Evolutionary conservation across 2,888 invertebrate genomes (phyloP).

Genomic region (Aromia moschata): DNA sequence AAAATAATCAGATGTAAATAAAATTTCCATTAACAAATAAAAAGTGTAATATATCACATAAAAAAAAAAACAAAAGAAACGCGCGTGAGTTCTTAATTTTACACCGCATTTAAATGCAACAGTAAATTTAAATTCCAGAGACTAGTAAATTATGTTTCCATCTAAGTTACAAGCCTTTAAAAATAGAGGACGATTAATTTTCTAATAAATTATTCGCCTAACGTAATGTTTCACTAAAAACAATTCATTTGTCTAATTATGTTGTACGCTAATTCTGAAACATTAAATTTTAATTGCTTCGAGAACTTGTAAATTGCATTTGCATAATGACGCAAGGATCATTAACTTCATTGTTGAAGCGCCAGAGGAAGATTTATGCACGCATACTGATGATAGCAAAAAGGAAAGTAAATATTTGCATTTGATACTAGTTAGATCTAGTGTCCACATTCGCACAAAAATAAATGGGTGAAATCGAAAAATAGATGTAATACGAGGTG

Average conservation of each 20-base stretch:
- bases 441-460: too few relatives aligned
- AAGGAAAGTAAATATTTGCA: too few relatives aligned
- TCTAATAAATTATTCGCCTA: conserved; percentile 9
- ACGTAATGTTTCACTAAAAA: conserved; percentile 16
- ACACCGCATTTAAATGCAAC: background rate
- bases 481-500: too few relatives aligned
- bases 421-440: too few relatives aligned
- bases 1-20: too few relatives aligned
- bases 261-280: conserved; percentile 16
- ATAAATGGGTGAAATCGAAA: too few relatives aligned
- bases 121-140: background rate
- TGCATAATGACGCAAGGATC: conserved; percentile 28
- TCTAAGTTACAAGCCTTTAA: background rate
- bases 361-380: conserved; percentile 7
- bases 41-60: too few relatives aligned
- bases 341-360: conserved; percentile 34
- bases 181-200: background rate
- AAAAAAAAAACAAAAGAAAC: too few relatives aligned
- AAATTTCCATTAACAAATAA: too few relatives aligned
- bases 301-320: conserved; percentile 19
- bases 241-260: conserved; percentile 25
- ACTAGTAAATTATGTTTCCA: background rate
- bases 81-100: too few relatives aligned
- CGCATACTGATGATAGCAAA: too few relatives aligned
- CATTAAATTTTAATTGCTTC: conserved; percentile 22